Conservation (phyloP, 2,113 vertebrate species). For the Lampris incognitus region DNA sequence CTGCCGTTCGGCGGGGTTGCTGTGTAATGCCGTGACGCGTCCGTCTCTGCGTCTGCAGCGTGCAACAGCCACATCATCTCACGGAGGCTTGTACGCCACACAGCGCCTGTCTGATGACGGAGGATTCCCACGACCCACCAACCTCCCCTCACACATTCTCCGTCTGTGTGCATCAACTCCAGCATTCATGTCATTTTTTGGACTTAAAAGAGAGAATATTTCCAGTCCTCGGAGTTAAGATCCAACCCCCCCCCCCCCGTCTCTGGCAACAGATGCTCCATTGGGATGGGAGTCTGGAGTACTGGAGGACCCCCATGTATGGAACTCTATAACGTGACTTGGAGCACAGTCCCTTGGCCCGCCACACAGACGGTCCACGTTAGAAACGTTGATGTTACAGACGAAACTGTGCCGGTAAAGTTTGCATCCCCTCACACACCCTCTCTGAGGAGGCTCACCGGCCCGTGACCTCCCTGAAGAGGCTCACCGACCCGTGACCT, state of each 20-base stretch:
- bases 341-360: conserved; percentile 47
- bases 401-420: conserved; percentile 12
- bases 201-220: conserved; percentile 19
- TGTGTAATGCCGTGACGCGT: conserved; percentile 30
- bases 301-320: conserved; percentile 35
- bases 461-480: too few species aligned
- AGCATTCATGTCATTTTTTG: conserved; percentile 37
- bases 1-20: conserved; percentile 34
- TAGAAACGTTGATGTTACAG: conserved; percentile 36
- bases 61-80: conserved; percentile 51
- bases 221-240: conserved; percentile 29
- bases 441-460: conserved; percentile 2
- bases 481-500: too few species aligned
- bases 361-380: conserved; percentile 6
- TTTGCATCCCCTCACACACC: not conserved
- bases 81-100: conserved; percentile 46
- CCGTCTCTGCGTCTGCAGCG: conserved; percentile 58
- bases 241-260: conserved; percentile 18
- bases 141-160: conserved; percentile 56
- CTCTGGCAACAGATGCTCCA: conserved; percentile 47
- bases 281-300: conserved; percentile 54
- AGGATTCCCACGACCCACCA: conserved; percentile 70
- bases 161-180: conserved; percentile 36
- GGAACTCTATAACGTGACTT: conserved; percentile 57
- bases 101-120: conserved; percentile 55